Percentiles rank a stretch among this genome's conserved stretches.
These are phyloP conservation scores for Antheraea mylitta DNA, from an alignment of 1,140 invertebrate genomes.

Conservation along the genomic window DNA sequence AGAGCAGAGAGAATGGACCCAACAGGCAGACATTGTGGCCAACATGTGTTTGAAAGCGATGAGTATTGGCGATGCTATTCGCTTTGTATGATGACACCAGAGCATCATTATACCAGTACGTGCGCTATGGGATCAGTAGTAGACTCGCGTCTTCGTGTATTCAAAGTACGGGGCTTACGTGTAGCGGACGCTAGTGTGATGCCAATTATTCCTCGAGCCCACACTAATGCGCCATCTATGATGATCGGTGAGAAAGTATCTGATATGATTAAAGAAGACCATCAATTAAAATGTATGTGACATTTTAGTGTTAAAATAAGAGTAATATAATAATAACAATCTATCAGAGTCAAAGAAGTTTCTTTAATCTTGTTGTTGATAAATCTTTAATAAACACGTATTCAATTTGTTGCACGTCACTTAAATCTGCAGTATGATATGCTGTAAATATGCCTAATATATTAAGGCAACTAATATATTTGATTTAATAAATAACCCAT, in stretches of 20 bases:
- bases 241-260: not conserved
- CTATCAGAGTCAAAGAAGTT: too few species aligned
- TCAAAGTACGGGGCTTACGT: not conserved
- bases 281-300: too few species aligned
- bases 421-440: too few species aligned
- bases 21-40: not conserved
- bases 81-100: not conserved
- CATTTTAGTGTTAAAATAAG: too few species aligned
- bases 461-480: too few species aligned
- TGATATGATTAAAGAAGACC: too few species aligned
- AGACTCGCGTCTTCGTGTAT: not conserved
- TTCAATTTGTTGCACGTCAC: too few species aligned
- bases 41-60: not conserved
- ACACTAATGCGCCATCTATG: not conserved
- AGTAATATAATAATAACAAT: too few species aligned
- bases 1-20: not conserved
- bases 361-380: too few species aligned
- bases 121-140: constrained; percentile 8
- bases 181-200: constrained; percentile 10
- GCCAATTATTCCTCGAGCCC: not conserved
- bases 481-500: too few species aligned
- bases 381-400: too few species aligned
- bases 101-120: constrained; percentile 5
- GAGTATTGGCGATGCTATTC: constrained; percentile 10
- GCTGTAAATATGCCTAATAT: too few species aligned